phyloP scores from a whole-genome alignment of 2,888 invertebrate genomes.

The Orchesella flavescens region DNA sequence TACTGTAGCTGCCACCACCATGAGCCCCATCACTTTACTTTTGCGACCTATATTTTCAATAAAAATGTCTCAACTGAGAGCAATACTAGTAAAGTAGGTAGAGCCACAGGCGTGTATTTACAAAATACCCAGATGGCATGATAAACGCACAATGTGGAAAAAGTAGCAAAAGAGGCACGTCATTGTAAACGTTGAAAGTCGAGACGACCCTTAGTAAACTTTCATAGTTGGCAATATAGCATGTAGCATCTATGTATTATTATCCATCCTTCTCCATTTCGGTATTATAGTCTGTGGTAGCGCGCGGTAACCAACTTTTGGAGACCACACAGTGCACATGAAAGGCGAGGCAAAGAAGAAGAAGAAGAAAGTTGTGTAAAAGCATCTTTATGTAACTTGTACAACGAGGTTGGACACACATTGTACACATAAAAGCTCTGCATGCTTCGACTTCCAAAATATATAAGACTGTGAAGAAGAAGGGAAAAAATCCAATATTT shows the following conservation, averaged over 20 bases:
- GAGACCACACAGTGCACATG: too few species aligned
- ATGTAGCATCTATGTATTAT: too few species aligned
- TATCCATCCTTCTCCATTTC: too few species aligned
- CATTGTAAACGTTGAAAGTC: too few species aligned
- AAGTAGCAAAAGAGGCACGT: too few species aligned
- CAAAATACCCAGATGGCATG: neutral
- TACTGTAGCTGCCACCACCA: neutral
- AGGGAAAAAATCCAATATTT: neutral
- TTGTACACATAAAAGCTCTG: conserved; percentile 29
- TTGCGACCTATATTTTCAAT: conserved; percentile 48
- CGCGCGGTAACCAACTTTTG: too few species aligned
- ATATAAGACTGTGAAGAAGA: too few species aligned
- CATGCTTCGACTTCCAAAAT: conserved; percentile 33
- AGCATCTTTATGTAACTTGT: neutral
- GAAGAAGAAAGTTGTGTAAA: neutral
- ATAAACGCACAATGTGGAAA: too few species aligned
- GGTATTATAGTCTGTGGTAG: too few species aligned
- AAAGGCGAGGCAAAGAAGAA: neutral
- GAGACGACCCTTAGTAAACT: too few species aligned
- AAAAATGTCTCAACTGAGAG: conserved; percentile 55
- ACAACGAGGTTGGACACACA: conserved; percentile 20
- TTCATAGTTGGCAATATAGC: too few species aligned
- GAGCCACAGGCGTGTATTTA: neutral
- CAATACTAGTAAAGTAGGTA: conserved; percentile 3
- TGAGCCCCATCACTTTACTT: conserved; percentile 36